phyloP scores from a whole-genome alignment of 2,797 vertebrate species.

The Sebastiscus tertius region DNA sequence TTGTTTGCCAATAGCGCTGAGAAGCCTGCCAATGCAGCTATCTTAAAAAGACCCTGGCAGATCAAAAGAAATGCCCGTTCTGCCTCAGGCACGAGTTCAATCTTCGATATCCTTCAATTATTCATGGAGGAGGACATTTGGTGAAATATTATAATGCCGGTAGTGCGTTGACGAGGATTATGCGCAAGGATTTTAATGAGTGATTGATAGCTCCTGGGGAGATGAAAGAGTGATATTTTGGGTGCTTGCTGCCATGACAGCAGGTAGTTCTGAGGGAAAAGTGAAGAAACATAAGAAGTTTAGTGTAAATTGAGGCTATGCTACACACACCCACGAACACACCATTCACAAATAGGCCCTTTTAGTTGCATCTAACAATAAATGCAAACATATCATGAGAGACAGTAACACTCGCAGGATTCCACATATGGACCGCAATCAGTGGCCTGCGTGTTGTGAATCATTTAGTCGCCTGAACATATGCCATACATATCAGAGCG shows the following conservation, averaged over 20 bases:
- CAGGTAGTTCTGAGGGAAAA: background rate
- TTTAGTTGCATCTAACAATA: background rate
- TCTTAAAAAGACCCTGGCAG: constrained; percentile 65
- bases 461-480: constrained; percentile 57
- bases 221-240: constrained; percentile 10
- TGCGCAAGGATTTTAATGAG: constrained; percentile 32
- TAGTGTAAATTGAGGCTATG: background rate
- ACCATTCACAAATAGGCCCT: constrained; percentile 7
- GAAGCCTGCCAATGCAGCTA: constrained; percentile 55
- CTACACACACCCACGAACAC: background rate
- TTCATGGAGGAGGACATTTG: constrained; percentile 59
- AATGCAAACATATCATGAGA: constrained; percentile 16
- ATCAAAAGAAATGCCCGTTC: constrained; percentile 70
- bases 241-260: background rate
- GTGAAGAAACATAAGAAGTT: background rate
- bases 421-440: constrained; percentile 47
- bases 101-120: constrained; percentile 69
- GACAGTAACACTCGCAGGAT: constrained; percentile 6
- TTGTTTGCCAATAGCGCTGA: constrained; percentile 56
- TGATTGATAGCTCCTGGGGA: constrained; percentile 38
- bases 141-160: constrained; percentile 48
- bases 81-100: constrained; percentile 57
- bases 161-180: constrained; percentile 13
- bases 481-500: constrained; percentile 27
- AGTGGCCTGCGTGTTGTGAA: constrained; percentile 37